Base-by-base conservation (phyloP, 1,140 invertebrate species). In the Popillia japonica region DNA sequence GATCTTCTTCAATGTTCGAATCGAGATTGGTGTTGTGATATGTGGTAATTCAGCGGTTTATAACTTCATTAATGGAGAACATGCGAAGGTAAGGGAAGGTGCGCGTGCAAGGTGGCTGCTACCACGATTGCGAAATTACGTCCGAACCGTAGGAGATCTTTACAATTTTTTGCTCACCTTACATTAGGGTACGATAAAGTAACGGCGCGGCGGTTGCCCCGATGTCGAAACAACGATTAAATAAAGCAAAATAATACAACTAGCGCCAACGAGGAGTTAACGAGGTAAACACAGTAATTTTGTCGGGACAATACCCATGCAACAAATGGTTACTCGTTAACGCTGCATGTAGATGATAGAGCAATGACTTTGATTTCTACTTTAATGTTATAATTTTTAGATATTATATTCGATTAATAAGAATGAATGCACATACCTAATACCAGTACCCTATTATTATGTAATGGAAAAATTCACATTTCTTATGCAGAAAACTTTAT, bases 241-340 rank as follows among this genome's bases (percentile, higher is more conserved):
- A 68, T 22, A 20, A 14, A 68, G 22, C 61, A 14, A 27, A 68
- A 68, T 20, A 17, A 64, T 11, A 34, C 10, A 68, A 22, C 11
- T 68, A n/a, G 14, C 17, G 48, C 48, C 61, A 22, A 68, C 22
- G 61, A 68, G 61, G 20, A 68, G 20, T 20, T 68, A 68, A 68
- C 61, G 61, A 68, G 61, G 7, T 68, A 68, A 68, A 27, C 27
- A 27, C 61, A 68, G 61, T 68, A 68, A 68, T 68, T 68, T 68
- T 20, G 6, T 68, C 20, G 61, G 27, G 61, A 68, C 27, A 20
- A 20, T 14, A 68, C 61, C 20, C 22, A 68, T 68, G 7, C 22
- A 68, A 20, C 4, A 68, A 68, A 8, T 8, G 61, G 61, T 68
- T 68, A 64, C 22, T 64, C n/a, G n/a, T 68, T 68, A 68, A 68